Evolutionary conservation across 2,113 vertebrate genomes (phyloP).

Genomic region (Pao palembangensis): DNA sequence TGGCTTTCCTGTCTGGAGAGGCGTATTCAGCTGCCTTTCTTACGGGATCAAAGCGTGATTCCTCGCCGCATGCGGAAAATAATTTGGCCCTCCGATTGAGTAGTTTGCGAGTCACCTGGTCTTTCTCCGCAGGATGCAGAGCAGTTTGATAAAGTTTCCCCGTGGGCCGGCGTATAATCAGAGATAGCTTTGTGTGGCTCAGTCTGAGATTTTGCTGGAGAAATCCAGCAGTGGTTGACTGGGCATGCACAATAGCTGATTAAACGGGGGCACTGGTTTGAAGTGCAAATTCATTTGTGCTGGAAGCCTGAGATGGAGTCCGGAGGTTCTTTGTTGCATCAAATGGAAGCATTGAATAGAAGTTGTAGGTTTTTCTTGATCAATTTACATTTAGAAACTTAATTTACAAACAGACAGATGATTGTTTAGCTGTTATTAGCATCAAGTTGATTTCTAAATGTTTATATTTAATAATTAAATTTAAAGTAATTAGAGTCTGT

Average conservation of each 20-base stretch:
- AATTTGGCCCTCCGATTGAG: slow-evolving; percentile 58
- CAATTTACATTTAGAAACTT: no score
- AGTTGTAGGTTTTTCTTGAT: no score
- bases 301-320: slow-evolving; percentile 64
- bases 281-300: slow-evolving; percentile 83
- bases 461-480: no score
- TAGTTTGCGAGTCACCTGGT: slow-evolving; percentile 73
- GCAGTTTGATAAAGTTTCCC: slow-evolving; percentile 75
- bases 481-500: no score
- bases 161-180: slow-evolving; percentile 71
- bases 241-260: slow-evolving; percentile 79
- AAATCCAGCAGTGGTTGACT: slow-evolving; percentile 75
- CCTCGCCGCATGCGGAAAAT: slow-evolving; percentile 47
- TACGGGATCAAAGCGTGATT: slow-evolving; percentile 63
- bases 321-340: slow-evolving; percentile 59
- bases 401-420: no score
- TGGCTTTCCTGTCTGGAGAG: slow-evolving; percentile 45
- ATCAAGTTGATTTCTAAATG: neutral
- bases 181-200: slow-evolving; percentile 80
- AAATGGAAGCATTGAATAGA: slow-evolving; percentile 26
- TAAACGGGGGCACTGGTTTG: slow-evolving; percentile 79
- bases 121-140: slow-evolving; percentile 59
- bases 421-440: neutral
- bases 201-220: slow-evolving; percentile 68
- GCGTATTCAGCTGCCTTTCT: slow-evolving; percentile 57